Evolutionary conservation across 92 coral and sea anemone species (phyloP), one percentile per base, ranked within the genome.

Genomic region (Diadumene lineata): DNA sequence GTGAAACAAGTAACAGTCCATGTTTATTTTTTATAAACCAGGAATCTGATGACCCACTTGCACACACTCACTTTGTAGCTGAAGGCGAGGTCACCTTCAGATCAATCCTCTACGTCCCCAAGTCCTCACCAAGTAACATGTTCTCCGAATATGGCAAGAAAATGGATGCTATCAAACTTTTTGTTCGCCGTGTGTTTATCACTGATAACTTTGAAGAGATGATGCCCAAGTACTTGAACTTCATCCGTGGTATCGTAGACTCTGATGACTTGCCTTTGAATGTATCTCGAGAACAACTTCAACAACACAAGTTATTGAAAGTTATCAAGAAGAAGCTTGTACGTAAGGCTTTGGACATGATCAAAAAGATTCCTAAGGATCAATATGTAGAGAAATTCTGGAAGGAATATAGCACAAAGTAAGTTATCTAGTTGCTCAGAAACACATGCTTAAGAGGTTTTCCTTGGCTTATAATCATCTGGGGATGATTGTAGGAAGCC

Each of bases 31-130:
- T 38, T 38, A 38, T 4, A 38, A 38, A 38, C 48, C 73, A 96
- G 99, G 99, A 96, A 60, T 87, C 90, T 21, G 99, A 96, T 32
- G 93, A 92, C 23, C 99, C 99, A 43, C 66, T 96, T 56, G 96
- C 97, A 55, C 84, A 88, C 74, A 93, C 87, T 51, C 99, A 96
- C 84, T 96, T 96, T 77, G 94, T 96, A 60, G 99, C 99, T 15
- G 99, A 96, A 76, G 99, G 99, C 1, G 99, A 96, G 77, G 99
- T 96, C 24, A 96, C 99, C 19, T 96, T 96, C 99, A 87, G 99
- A 1, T 96, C 99, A 32, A 96, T 96, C 67, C 87, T 96, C 56
- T 96, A 88, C 63, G 96, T 96, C 43, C 94, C 99, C 43, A 96
- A 92, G 63, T 38, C 87, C 13, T 79, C 92, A 19, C 97, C 99